Percentiles rank a stretch among this genome's conserved stretches.
phyloP scores from a whole-genome alignment of 2,113 vertebrate species.

The Sterna hirundo region DNA sequence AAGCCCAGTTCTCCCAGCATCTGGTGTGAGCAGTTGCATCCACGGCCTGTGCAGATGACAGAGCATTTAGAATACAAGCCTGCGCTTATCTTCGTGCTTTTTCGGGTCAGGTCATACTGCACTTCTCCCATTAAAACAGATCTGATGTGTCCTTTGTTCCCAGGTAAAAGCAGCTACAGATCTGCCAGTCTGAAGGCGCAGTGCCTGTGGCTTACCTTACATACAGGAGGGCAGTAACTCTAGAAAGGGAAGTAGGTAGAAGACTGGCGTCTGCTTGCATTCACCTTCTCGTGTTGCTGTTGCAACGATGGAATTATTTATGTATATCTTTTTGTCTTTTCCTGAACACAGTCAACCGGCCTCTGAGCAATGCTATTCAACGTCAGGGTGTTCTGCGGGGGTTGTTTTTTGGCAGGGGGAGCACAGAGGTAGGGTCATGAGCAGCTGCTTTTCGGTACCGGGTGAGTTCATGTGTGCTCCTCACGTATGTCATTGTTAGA shows the following conservation, averaged over 20 bases:
- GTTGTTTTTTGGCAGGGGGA: not conserved
- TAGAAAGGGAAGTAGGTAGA: not conserved
- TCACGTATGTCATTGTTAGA: rapidly evolving
- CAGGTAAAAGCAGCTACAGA: not conserved
- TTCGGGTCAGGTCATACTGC: not conserved
- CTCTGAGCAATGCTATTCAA: not conserved
- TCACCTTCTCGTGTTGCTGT: not conserved
- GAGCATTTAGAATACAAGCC: not conserved
- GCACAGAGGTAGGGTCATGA: not conserved
- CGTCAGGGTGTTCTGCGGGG: not conserved
- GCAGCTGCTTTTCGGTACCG: not conserved
- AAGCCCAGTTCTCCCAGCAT: not conserved
- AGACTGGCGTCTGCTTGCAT: not conserved
- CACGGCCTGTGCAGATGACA: not conserved
- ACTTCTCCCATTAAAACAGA: not conserved
- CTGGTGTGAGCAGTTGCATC: not conserved
- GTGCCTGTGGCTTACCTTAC: not conserved
- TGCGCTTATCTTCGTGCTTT: not conserved
- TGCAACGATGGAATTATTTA: conserved; percentile 11
- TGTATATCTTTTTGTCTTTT: not conserved
- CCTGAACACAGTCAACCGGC: not conserved
- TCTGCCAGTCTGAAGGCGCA: not conserved
- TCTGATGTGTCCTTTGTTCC: not conserved
- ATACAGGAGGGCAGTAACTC: not conserved
- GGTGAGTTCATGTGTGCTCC: not conserved